Evolutionary conservation across 2,113 vertebrate genomes (phyloP).

Genomic region (Bagarius yarrelli): DNA sequence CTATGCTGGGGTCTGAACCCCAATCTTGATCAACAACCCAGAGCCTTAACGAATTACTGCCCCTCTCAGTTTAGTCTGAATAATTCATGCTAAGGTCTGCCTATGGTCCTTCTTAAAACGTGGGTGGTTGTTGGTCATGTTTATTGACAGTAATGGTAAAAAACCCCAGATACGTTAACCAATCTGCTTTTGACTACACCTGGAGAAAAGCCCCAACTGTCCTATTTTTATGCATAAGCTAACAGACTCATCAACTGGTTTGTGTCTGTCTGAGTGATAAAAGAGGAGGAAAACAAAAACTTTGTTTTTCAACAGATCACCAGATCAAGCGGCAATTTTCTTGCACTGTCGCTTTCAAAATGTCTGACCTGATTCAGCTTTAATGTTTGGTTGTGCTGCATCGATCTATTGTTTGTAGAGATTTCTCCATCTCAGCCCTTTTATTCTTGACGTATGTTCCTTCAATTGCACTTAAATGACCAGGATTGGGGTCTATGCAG

Average conservation of each 20-base stretch:
- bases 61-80: background rate
- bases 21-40: no score
- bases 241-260: background rate
- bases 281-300: background rate
- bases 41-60: no score
- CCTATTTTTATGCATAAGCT: background rate
- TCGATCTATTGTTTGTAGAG: background rate
- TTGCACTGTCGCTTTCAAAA: background rate
- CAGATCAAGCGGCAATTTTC: background rate
- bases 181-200: no score
- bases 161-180: no score
- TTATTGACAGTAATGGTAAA: background rate
- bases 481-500: constrained; percentile 18
- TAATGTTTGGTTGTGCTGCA: background rate
- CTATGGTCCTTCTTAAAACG: background rate
- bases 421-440: background rate
- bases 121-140: background rate
- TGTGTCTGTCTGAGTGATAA: background rate
- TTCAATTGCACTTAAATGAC: constrained; percentile 28
- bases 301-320: background rate
- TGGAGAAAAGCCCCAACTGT: background rate
- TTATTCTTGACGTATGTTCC: background rate
- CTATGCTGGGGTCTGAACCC: no score
- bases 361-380: background rate
- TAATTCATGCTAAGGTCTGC: background rate